A percentile compares a stretch with the other conserved stretches of the same genome.
These are phyloP conservation scores for Cephonodes hylas DNA, from an alignment of 2,888 invertebrate genomes.

Conservation along the genomic window DNA sequence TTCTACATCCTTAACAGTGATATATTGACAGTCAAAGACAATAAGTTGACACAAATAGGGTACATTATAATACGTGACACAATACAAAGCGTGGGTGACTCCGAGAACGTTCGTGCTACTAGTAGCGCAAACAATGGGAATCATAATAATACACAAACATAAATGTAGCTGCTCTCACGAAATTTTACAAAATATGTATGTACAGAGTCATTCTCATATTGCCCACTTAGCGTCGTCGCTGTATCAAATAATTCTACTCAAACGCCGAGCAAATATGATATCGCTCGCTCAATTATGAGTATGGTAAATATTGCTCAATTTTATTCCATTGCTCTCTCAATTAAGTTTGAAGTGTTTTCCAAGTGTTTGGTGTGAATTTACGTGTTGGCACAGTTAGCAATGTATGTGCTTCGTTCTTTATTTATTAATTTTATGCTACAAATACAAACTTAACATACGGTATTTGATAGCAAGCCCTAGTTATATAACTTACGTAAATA, in stretches of 20 bases:
- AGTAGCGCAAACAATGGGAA: conserved; percentile 11
- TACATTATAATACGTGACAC: conserved; percentile 43
- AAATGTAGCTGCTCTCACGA: conserved; percentile 1
- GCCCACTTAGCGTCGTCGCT: not conserved
- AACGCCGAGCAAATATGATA: not conserved
- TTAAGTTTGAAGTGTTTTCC: not conserved
- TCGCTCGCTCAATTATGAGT: not conserved
- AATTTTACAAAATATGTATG: conserved; percentile 12
- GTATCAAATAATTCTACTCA: not conserved
- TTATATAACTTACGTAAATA: no score
- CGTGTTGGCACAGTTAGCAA: not conserved
- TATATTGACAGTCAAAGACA: conserved; percentile 40
- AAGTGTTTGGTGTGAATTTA: not conserved
- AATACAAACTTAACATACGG: no score
- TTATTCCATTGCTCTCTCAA: not conserved
- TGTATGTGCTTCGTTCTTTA: no score
- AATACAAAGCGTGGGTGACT: conserved; percentile 38
- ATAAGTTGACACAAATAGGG: conserved; percentile 51
- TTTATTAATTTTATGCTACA: not conserved
- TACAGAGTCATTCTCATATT: not conserved
- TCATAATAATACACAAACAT: conserved; percentile 9
- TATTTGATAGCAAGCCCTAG: no score
- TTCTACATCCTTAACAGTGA: conserved; percentile 37
- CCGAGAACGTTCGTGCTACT: conserved; percentile 26
- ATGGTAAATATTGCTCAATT: not conserved